Percentiles rank a stretch among this genome's conserved stretches.
phyloP scores from a whole-genome alignment of 2,797 vertebrate genomes.

The Crypturellus tataupa region DNA sequence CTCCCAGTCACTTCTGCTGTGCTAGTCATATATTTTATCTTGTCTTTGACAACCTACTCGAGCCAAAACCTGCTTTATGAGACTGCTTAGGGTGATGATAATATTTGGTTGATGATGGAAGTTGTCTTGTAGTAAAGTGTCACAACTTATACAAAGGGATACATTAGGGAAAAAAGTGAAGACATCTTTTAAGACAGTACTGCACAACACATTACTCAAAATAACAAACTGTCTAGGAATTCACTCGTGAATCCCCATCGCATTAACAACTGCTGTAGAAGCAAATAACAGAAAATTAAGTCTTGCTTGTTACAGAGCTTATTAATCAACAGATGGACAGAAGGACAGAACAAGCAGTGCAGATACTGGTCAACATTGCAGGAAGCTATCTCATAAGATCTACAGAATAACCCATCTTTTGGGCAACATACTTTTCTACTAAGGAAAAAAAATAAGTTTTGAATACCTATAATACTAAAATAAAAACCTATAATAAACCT shows the following conservation, averaged over 20 bases:
- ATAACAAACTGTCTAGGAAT: not conserved
- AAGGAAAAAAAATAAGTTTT: too few relatives aligned
- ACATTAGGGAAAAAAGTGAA: not conserved
- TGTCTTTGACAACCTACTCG: not conserved
- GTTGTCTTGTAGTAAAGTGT: not conserved
- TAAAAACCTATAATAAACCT: too few relatives aligned
- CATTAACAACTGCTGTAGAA: not conserved
- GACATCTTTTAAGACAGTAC: not conserved
- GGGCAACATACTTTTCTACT: too few relatives aligned
- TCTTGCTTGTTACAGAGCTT: not conserved
- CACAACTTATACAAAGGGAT: not conserved
- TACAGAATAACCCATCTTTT: too few relatives aligned
- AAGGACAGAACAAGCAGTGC: not conserved
- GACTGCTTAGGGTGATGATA: not conserved
- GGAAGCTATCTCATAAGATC: not conserved
- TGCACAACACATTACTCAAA: fast-evolving
- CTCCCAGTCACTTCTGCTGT: not conserved
- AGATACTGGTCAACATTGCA: fast-evolving
- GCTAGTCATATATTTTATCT: fast-evolving
- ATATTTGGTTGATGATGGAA: not conserved
- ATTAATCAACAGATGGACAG: not conserved
- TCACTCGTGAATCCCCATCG: fast-evolving
- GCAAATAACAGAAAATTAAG: not conserved
- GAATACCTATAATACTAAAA: too few relatives aligned
- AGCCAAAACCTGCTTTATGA: not conserved